Conservation (phyloP, 1,140 invertebrate species). For the Caligus rogercresseyi region DNA sequence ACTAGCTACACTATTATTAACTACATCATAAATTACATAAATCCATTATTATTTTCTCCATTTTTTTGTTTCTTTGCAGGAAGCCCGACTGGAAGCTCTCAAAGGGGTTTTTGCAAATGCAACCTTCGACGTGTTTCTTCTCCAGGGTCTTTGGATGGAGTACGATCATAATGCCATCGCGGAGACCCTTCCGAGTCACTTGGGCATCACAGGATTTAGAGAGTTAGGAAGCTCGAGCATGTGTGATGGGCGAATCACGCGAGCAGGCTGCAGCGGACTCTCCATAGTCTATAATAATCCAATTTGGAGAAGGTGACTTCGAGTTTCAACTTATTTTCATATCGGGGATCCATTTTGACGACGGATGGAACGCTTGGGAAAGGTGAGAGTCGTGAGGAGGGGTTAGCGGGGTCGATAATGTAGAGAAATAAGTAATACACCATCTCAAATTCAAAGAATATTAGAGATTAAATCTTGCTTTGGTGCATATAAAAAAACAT, state of each 20-base stretch:
- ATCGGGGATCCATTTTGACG: not conserved
- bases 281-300: not conserved
- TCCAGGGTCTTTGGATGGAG: not conserved
- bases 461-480: too few relatives aligned
- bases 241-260: not conserved
- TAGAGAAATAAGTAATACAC: too few relatives aligned
- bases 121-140: not conserved
- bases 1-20: not conserved
- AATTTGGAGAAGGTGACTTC: not conserved
- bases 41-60: not conserved
- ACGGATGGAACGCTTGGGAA: not conserved
- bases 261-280: not conserved
- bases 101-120: not conserved
- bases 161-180: not conserved
- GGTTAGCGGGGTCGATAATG: too few relatives aligned
- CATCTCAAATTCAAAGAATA: too few relatives aligned
- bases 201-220: not conserved
- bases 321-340: not conserved
- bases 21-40: not conserved
- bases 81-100: not conserved
- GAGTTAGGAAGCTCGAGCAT: not conserved
- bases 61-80: too few relatives aligned
- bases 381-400: not conserved
- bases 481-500: too few relatives aligned
- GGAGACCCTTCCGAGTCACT: not conserved